A percentile compares a stretch with the other conserved stretches of the same genome.
These are phyloP conservation scores for Odontomachus brunneus DNA, from an alignment of 1,140 invertebrate species.

Conservation along the genomic window DNA sequence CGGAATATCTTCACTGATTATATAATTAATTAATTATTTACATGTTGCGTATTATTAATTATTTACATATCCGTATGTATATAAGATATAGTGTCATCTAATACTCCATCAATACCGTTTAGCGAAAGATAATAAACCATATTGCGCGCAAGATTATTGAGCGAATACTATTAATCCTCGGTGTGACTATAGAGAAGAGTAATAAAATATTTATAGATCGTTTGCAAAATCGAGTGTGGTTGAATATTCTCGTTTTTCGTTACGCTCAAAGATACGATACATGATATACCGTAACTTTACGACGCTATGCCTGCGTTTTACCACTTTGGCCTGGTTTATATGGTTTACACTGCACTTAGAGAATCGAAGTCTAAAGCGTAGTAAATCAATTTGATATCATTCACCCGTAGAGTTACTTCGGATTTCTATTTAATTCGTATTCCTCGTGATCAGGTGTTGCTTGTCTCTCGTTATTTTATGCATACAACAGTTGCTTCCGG, in stretches of 20 bases:
- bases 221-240: constrained; percentile 29
- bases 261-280: constrained; percentile 14
- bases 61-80: too few relatives aligned
- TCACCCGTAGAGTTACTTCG: neutral
- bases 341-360: constrained; percentile 42
- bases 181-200: neutral
- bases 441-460: neutral
- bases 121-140: too few relatives aligned
- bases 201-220: constrained; percentile 38
- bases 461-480: neutral
- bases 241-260: constrained; percentile 7
- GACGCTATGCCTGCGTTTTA: constrained; percentile 17
- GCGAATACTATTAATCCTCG: constrained; percentile 2
- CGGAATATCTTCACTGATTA: too few relatives aligned
- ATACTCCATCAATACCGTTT: too few relatives aligned
- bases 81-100: too few relatives aligned
- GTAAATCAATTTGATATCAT: constrained; percentile 51
- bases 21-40: too few relatives aligned
- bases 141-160: constrained; percentile 11
- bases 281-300: constrained; percentile 28
- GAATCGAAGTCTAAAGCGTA: constrained; percentile 9
- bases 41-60: too few relatives aligned
- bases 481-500: neutral
- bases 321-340: constrained; percentile 31
- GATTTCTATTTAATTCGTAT: neutral